Evolutionary conservation across 1,140 invertebrate species (phyloP), one percentile per base, ranked within the genome.

Genomic region (Cotesia vestalis): DNA sequence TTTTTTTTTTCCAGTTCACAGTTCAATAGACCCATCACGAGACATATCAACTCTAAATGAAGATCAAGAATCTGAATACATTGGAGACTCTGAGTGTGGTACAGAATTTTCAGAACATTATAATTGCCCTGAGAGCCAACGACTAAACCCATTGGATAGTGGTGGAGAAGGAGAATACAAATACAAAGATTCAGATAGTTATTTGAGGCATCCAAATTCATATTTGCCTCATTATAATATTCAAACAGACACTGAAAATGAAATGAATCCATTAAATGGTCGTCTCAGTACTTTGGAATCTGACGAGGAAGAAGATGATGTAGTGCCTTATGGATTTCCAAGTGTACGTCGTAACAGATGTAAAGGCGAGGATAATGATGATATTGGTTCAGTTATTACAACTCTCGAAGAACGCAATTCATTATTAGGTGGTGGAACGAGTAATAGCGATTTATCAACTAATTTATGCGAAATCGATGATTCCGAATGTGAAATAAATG

Each of bases 401-500:
- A 89, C 88, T 27, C 82, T 90, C 73, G 90, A 93, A 79, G 94
- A 95, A 84, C 88, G 92, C 70, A 91, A 93, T 84, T 94, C 93
- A 52, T 86, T 95, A 73, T 88, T 94, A 51, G 89, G 90, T 66
- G 89, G 88, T 59, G 92, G 90, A 57, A 92, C 91, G 4, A 93
- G 91, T 73, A 93, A 93, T 81, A 96, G 94, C 85, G 94, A 96
- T 84, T 88, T 96, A 64, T 96, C 95, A 20, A 91, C 94, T 27
- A 92, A 94, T 86, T 89, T 97, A 38, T 97, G 95, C 89, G 95
- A 96, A 89, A 96, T 97, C 80, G 95, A 96, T 86, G 95, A 96
- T 86, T 94, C 93, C n/a, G 94, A 95, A 81, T 91, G 89, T 78
- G 92, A 93, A 80, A 81, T 83, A 71, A 80, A 85, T 69, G 89